Conservation (phyloP, 92 coral and sea anemone species). For the Diadumene lineata region DNA sequence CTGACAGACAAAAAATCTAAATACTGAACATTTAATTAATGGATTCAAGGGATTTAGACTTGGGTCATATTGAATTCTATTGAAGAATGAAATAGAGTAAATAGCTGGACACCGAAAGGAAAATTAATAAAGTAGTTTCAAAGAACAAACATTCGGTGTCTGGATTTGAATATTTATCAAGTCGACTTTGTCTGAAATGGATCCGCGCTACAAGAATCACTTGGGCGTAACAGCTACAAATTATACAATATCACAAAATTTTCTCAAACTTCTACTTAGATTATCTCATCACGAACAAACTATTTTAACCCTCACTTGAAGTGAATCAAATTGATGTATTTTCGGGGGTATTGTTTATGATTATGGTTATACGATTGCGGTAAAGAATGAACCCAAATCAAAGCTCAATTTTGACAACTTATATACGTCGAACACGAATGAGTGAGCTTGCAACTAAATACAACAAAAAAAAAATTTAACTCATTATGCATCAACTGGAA, state of each 20-base stretch:
- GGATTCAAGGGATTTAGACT: background rate
- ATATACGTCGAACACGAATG: no score
- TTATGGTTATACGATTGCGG: background rate
- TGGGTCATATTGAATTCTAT: background rate
- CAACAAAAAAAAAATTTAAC: no score
- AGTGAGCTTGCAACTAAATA: no score
- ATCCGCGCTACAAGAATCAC: constrained; percentile 10
- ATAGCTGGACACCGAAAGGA: background rate
- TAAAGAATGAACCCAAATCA: background rate
- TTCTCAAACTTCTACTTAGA: background rate
- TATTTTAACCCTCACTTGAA: background rate
- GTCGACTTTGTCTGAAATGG: constrained; percentile 4
- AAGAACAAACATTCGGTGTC: background rate
- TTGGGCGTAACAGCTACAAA: constrained; percentile 25
- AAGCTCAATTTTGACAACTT: constrained; percentile 1
- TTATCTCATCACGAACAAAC: constrained; percentile 18
- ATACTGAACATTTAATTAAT: constrained; percentile 2
- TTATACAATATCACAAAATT: constrained; percentile 5
- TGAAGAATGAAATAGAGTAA: background rate
- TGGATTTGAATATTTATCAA: background rate
- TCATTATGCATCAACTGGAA: background rate
- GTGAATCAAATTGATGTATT: constrained; percentile 5
- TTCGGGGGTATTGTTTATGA: background rate
- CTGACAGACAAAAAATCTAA: background rate
- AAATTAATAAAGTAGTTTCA: background rate